Evolutionary conservation across 2,113 vertebrate species (phyloP).

Genomic region (Ctenodactylus gundi): DNA sequence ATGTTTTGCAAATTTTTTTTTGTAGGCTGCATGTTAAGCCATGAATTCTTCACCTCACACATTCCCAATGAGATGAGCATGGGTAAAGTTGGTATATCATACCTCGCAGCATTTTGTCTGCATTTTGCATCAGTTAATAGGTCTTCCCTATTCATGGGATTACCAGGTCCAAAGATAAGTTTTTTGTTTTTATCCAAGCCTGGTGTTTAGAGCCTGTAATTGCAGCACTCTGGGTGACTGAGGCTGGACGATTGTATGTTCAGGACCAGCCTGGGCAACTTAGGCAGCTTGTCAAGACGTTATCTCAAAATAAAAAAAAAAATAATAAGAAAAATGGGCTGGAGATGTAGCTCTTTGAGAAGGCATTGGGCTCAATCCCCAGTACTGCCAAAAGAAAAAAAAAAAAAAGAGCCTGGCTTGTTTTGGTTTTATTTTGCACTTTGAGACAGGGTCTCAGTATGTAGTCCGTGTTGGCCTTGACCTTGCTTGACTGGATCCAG

Average conservation of each 20-base stretch:
- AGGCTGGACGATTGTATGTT: too few relatives aligned
- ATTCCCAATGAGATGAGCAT: background rate
- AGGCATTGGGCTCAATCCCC: too few relatives aligned
- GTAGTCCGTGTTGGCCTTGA: background rate
- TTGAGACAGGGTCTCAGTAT: background rate
- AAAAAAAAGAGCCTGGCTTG: too few relatives aligned
- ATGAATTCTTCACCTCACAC: background rate
- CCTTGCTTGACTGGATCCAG: background rate
- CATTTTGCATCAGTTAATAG: slow-evolving; percentile 27
- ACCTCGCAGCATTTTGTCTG: background rate
- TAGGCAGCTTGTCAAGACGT: too few relatives aligned
- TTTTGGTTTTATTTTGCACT: background rate
- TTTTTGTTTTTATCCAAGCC: background rate
- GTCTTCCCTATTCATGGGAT: slow-evolving; percentile 15
- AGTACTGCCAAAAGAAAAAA: too few relatives aligned
- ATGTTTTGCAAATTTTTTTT: too few relatives aligned
- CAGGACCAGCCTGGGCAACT: too few relatives aligned
- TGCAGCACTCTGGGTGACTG: too few relatives aligned
- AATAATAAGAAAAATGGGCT: too few relatives aligned
- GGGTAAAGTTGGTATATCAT: background rate
- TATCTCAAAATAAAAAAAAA: too few relatives aligned
- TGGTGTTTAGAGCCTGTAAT: too few relatives aligned
- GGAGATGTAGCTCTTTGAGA: too few relatives aligned
- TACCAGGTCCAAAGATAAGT: background rate
- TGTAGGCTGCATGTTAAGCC: background rate